Conservation (phyloP, 2,888 invertebrate species). For the Agrochola lychnidis region DNA sequence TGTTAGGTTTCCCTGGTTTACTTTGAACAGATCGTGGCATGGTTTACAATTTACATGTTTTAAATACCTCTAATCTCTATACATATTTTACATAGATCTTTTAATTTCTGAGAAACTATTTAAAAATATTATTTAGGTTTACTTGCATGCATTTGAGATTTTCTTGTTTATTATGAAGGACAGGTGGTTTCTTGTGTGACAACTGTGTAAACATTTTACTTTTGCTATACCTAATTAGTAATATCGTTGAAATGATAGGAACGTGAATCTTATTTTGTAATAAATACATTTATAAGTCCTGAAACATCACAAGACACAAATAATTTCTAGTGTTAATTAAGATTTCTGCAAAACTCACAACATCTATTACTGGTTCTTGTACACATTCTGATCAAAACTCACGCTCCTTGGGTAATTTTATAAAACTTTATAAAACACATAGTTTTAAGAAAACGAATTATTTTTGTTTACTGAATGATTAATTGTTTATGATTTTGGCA, state of each 20-base stretch:
- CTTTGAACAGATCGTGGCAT: slow-evolving; percentile 35
- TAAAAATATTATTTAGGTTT: slow-evolving; percentile 46
- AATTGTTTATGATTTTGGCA: slow-evolving; percentile 63
- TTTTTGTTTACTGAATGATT: slow-evolving; percentile 37
- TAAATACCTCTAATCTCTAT: slow-evolving; percentile 38
- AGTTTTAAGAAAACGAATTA: slow-evolving; percentile 16
- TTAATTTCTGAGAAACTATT: slow-evolving; percentile 38
- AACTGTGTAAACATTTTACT: slow-evolving; percentile 30
- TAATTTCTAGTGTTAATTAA: background rate
- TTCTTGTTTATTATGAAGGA: slow-evolving; percentile 15
- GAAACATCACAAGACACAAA: background rate
- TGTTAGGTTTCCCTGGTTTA: background rate
- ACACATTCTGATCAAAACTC: slow-evolving; percentile 15
- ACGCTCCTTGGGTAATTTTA: slow-evolving; percentile 15
- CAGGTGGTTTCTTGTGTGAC: background rate
- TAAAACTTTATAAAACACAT: slow-evolving; percentile 4
- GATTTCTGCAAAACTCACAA: background rate
- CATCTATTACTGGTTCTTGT: slow-evolving; percentile 14
- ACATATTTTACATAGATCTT: slow-evolving; percentile 48
- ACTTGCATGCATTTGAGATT: slow-evolving; percentile 30
- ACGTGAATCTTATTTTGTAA: slow-evolving; percentile 27
- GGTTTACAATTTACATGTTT: background rate
- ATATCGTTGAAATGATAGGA: slow-evolving; percentile 20
- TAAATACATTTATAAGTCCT: background rate
- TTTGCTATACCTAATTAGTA: slow-evolving; percentile 15